Base-by-base conservation (phyloP, 2,888 invertebrate species). In the Tenthredo notha region DNA sequence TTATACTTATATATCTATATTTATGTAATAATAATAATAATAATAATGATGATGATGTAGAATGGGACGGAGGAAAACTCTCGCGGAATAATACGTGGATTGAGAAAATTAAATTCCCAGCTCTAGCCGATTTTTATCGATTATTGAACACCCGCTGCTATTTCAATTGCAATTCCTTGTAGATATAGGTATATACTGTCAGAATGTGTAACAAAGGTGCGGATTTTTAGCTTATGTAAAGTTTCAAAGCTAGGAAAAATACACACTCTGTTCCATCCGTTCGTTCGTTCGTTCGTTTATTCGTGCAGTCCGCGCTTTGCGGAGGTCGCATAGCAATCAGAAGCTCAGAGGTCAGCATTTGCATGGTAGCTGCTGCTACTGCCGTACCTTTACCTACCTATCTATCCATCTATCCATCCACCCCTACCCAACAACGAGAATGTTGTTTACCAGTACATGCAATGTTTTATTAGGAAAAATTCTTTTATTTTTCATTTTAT, bases 281-380 rank as follows among this genome's bases (percentile, higher is more conserved):
- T 15, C 72, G 43, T 72, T 72, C 72, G 9, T 40, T 40, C 40
- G 40, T 29, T 7, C 72, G 72, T 72, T 72, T 43, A 18, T 72
- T 37, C 40, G 10, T 70, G 12, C 70, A 70, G 9, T 37, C 72
- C n/a, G 9, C 40, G 40, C 7, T 7, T 43, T 12, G 43, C 25
- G 25, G 72, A 72, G 72, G 72, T 72, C 43, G 72, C 72, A 72
- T 72, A 72, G 72, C 72, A 72, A 72, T 72, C 72, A 43, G 72
- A 72, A 43, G 43, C 21, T 43, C 40, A 43, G 72, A n/a, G 72
- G 72, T 72, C 40, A 43, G 72, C 72, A 72, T 72, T 72, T 72
- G 72, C 72, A 40, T 72, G 72, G 40, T 37, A 47, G 47, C 47
- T 15, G 47, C 15, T 47, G 47, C 6, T 33, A 29, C 29, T 21